Percentiles rank a stretch among this genome's conserved stretches.
Evolutionary conservation across 2,797 vertebrate genomes (phyloP).

Genomic region (Enteromius viviparus): DNA sequence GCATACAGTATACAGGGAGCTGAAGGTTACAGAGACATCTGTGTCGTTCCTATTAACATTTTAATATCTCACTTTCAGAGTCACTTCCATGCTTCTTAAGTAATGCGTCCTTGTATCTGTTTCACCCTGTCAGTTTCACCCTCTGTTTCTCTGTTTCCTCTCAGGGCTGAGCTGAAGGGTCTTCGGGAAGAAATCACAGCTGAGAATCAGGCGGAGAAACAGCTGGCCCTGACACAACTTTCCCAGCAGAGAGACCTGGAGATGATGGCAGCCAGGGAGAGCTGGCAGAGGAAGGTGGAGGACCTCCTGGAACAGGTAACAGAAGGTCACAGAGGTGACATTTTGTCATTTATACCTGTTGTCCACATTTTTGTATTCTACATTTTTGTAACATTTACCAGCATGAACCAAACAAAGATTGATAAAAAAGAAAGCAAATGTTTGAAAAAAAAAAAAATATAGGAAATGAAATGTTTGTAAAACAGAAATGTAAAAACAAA

Average conservation of each 20-base stretch:
- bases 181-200: constrained; percentile 89
- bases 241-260: constrained; percentile 93
- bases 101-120: constrained; percentile 4
- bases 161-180: constrained; percentile 90
- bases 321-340: neutral
- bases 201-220: constrained; percentile 93
- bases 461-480: neutral
- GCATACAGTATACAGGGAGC: constrained; percentile 22
- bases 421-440: neutral
- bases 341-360: neutral
- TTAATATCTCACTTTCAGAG: constrained; percentile 3
- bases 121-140: neutral
- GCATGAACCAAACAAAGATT: neutral
- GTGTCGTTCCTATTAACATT: constrained; percentile 5
- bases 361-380: neutral
- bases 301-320: constrained; percentile 90
- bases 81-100: neutral
- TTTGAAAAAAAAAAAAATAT: neutral
- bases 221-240: constrained; percentile 86
- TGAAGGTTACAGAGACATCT: constrained; percentile 17
- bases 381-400: neutral
- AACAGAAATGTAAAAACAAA: neutral
- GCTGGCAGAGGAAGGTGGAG: constrained; percentile 98
- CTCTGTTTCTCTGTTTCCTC: constrained; percentile 10
- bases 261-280: constrained; percentile 89